Base-by-base conservation (phyloP, 2,113 vertebrate genomes). In the Microcebus lehilahytsara region DNA sequence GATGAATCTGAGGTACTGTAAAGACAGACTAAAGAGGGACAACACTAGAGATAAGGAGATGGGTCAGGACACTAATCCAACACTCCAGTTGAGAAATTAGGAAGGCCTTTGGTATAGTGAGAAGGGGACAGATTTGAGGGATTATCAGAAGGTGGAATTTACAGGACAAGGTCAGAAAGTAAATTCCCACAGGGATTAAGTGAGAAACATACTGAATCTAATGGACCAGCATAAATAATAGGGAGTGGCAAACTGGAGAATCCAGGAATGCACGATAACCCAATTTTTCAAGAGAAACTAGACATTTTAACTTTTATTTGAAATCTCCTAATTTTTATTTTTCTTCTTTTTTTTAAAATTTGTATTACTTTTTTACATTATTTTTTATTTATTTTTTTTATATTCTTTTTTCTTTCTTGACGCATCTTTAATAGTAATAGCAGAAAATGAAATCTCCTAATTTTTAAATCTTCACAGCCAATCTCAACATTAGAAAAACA, bases 271-370 rank as follows among this genome's bases (percentile, higher is more conserved):
- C 46, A 27, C 34, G 56, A 84, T 71, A 30, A 92, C 49, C 13
- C 42, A 40, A 53, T 72, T 85, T 94, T 79, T 89, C 53, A 79
- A 79, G 88, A 95, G 96, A 72, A 37, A 25, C 40, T 53, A 78
- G 17, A 85, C 9, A 20, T 46, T 95, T 95, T 92, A 92, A 84
- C 71, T 84, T 92, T 79, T 72, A 71, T 78, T 89, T 88, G 77
- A 83, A 88, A 60, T 83, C 64, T 85, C 37, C 11, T 72, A 86
- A 72, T 42, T 89, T 95, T 64, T 72, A 92, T 46, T 46, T 46
- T 46, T 46, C 46, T 46, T 46, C 46, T 46, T 46, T 46, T 46
- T 46, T 46, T 46, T 1, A 46, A 46, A 46, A 46, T 46, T 46
- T 46, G 8, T 46, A 46, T 46, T 46, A 46, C 42, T 46, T 46